Conservation (phyloP, 2,797 vertebrate species). For the Oryzias dopingdopingensis region DNA sequence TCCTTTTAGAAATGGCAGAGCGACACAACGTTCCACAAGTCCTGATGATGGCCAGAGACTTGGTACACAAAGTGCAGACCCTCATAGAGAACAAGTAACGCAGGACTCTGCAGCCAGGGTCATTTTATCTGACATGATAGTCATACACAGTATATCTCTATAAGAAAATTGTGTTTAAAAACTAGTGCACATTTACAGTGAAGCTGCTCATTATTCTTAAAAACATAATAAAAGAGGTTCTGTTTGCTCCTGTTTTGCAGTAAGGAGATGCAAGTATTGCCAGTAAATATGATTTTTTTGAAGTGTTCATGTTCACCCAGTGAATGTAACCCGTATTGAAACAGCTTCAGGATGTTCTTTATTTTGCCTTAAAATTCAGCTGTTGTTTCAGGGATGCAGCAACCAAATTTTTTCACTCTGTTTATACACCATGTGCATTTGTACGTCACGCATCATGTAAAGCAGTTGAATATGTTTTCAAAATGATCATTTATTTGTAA, state of each 20-base stretch:
- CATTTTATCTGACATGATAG: conserved; percentile 8
- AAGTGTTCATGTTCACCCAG: conserved; percentile 56
- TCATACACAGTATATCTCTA: conserved; percentile 25
- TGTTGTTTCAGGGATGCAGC: conserved; percentile 66
- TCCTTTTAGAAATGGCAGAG: conserved; percentile 92
- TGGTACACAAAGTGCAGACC: conserved; percentile 96
- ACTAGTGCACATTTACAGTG: conserved; percentile 14
- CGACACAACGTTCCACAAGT: conserved; percentile 89
- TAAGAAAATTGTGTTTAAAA: conserved; percentile 28
- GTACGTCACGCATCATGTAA: conserved; percentile 27
- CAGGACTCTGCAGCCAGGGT: not conserved
- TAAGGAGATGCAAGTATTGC: conserved; percentile 45
- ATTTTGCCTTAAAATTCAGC: conserved; percentile 70
- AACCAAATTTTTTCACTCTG: conserved; percentile 47
- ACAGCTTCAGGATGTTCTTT: conserved; percentile 69
- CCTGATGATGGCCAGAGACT: conserved; percentile 89
- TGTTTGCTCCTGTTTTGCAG: conserved; percentile 45
- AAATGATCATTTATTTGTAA: conserved; percentile 30
- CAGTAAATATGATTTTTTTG: conserved; percentile 53
- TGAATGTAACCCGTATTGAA: conserved; percentile 68
- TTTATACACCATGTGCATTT: conserved; percentile 16
- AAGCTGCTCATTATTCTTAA: conserved; percentile 30
- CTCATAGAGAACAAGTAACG: conserved; percentile 97
- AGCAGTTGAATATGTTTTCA: conserved; percentile 39
- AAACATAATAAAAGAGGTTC: conserved; percentile 35